Conservation (phyloP, 2,888 invertebrate genomes). For the Lithophane leautieri region DNA sequence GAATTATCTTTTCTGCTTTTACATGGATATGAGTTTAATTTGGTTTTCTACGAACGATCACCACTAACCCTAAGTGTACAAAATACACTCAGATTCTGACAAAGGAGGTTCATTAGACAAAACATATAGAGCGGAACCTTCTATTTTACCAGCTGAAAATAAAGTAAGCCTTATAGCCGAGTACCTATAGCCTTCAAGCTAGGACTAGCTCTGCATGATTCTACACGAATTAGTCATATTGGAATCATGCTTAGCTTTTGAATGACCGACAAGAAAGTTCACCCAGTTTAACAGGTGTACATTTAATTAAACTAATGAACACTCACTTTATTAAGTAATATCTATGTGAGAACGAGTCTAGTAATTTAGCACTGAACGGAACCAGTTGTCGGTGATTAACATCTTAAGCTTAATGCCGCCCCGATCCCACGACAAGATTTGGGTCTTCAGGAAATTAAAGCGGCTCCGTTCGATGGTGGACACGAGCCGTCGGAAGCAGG, state of each 20-base stretch:
- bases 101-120: not conserved
- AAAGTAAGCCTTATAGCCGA: not conserved
- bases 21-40: constrained; percentile 2
- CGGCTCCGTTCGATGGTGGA: constrained; percentile 31
- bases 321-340: constrained; percentile 59
- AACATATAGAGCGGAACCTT: not conserved
- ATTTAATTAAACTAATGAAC: constrained; percentile 54
- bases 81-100: too few relatives aligned
- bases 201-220: not conserved
- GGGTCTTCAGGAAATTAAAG: constrained; percentile 62
- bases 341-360: constrained; percentile 59
- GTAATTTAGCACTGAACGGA: constrained; percentile 53
- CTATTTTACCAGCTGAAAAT: not conserved
- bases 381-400: constrained; percentile 58
- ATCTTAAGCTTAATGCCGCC: constrained; percentile 62
- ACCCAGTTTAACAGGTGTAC: constrained; percentile 50
- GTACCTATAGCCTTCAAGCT: not conserved
- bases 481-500: constrained; percentile 44
- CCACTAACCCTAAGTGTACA: not conserved
- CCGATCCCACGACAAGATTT: constrained; percentile 65
- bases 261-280: constrained; percentile 18
- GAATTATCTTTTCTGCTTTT: not conserved
- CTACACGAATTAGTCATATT: not conserved
- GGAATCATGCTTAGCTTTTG: constrained; percentile 12
- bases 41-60: not conserved